phyloP scores from a whole-genome alignment of 1,140 invertebrate genomes.

The Apis dorsata region DNA sequence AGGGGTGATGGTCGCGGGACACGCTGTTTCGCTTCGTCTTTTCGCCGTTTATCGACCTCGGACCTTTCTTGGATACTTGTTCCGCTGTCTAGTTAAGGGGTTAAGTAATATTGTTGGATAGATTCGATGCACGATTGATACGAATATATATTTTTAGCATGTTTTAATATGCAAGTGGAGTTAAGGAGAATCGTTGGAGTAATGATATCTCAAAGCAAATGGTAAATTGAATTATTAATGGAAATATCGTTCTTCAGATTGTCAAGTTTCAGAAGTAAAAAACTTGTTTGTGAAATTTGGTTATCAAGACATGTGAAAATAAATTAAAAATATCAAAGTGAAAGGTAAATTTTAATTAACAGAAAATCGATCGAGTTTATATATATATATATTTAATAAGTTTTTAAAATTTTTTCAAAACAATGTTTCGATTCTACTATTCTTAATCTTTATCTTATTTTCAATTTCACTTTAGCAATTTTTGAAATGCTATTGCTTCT shows the following conservation, averaged over 20 bases:
- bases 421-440: not conserved
- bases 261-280: too few relatives aligned
- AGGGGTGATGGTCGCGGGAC: constrained; percentile 45
- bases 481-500: not conserved
- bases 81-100: not conserved
- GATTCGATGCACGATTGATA: not conserved
- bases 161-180: not conserved
- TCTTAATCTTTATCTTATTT: too few relatives aligned
- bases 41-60: constrained; percentile 49
- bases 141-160: not conserved
- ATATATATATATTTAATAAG: too few relatives aligned
- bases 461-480: not conserved
- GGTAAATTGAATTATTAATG: too few relatives aligned
- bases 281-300: too few relatives aligned
- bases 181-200: not conserved
- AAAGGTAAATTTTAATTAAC: too few relatives aligned
- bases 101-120: not conserved
- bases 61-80: constrained; percentile 19
- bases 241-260: too few relatives aligned
- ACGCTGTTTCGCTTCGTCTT: constrained; percentile 14
- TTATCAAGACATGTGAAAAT: too few relatives aligned
- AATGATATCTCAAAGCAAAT: not conserved
- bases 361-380: too few relatives aligned
- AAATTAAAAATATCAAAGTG: too few relatives aligned
- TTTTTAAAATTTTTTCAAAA: too few relatives aligned